A percentile compares a stretch with the other conserved stretches of the same genome.
Conservation (phyloP, 2,113 vertebrate species). For the Rhineura floridana region DNA sequence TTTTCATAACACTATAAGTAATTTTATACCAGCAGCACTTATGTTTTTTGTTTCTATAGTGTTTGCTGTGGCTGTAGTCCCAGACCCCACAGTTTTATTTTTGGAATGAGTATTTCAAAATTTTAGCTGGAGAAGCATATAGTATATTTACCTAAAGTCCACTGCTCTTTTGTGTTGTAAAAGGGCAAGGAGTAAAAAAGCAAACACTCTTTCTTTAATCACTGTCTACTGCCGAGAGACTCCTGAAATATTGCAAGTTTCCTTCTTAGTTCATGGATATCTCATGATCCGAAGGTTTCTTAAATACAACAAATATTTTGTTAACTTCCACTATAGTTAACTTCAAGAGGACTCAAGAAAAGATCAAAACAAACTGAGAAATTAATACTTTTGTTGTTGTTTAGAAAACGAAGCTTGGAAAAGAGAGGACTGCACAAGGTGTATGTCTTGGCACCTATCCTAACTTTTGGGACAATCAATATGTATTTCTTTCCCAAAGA, state of each 20-base stretch:
- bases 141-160: background rate
- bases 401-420: slow-evolving; percentile 61
- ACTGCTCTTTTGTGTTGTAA: background rate
- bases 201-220: background rate
- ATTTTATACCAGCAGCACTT: background rate
- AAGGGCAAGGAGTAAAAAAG: background rate
- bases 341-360: slow-evolving; percentile 50
- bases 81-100: background rate
- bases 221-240: background rate
- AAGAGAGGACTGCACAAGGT: slow-evolving; percentile 55
- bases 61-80: background rate
- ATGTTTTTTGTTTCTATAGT: background rate
- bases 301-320: slow-evolving; percentile 55
- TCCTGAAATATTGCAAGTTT: background rate
- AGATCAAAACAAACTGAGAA: slow-evolving; percentile 52
- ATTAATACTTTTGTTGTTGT: slow-evolving; percentile 20
- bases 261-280: slow-evolving; percentile 7
- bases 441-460: slow-evolving; percentile 49
- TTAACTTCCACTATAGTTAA: slow-evolving; percentile 46
- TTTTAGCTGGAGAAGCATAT: background rate
- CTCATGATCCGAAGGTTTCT: slow-evolving; percentile 17
- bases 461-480: slow-evolving; percentile 50
- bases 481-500: background rate
- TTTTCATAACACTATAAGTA: background rate
- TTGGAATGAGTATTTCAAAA: background rate